Conservation (phyloP, 2,797 vertebrate genomes). For the Phaenicophaeus curvirostris region DNA sequence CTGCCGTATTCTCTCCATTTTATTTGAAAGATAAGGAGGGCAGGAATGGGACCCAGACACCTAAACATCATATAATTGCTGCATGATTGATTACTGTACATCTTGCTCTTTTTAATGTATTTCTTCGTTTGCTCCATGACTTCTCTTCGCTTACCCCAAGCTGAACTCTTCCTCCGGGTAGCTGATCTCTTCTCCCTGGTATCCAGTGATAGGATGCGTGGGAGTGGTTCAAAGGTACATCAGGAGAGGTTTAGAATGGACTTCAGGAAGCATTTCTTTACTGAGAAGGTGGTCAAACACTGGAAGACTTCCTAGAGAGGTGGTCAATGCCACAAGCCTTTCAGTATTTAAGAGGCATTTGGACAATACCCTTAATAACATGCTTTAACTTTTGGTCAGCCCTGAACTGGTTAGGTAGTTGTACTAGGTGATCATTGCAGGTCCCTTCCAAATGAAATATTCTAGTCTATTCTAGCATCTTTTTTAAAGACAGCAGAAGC, state of each 20-base stretch:
- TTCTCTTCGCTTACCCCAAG: not conserved
- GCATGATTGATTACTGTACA: not conserved
- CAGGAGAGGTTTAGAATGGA: not conserved
- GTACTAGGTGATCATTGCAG: not conserved
- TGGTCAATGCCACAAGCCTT: not conserved
- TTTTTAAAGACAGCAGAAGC: not conserved
- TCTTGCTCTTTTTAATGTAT: not conserved
- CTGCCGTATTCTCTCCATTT: not conserved
- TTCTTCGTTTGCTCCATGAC: not conserved
- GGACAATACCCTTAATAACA: not conserved
- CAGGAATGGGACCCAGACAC: not conserved
- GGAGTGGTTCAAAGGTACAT: not conserved
- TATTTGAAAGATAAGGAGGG: not conserved
- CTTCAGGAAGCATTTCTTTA: not conserved
- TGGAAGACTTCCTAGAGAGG: not conserved
- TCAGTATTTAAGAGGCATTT: not conserved
- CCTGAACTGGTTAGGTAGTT: not conserved
- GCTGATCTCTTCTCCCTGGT: not conserved
- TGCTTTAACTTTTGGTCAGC: not conserved
- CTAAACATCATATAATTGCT: not conserved
- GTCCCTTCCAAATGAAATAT: not conserved
- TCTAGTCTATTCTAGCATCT: not conserved
- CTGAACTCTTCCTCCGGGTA: not conserved
- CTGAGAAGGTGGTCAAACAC: not conserved
- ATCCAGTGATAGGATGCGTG: fast-evolving